A percentile compares a stretch with the other conserved stretches of the same genome.
Evolutionary conservation across 2,113 vertebrate genomes (phyloP).

Genomic region (Tylochromis polylepis): DNA sequence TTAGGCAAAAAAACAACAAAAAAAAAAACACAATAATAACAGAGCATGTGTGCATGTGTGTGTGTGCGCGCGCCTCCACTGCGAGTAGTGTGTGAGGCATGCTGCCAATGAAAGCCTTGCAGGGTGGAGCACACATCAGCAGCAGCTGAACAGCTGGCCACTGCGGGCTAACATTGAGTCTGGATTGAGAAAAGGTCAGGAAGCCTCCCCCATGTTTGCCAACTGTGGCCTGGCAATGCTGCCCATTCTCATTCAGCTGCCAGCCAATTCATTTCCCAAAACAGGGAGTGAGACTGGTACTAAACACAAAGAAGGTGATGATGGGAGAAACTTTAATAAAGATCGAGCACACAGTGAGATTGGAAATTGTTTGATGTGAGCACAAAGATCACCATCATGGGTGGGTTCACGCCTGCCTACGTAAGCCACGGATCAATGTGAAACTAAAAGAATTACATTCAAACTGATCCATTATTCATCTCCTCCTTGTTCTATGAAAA

Average conservation of each 20-base stretch:
- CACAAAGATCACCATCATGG: not conserved
- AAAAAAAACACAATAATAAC: slow-evolving; percentile 31
- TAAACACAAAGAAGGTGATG: not conserved
- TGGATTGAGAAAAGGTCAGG: slow-evolving; percentile 36
- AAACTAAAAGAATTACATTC: not conserved
- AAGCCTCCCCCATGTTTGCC: slow-evolving; percentile 36
- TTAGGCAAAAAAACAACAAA: slow-evolving; percentile 1
- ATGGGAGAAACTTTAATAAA: not conserved
- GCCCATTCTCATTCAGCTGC: not conserved
- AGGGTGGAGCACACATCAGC: slow-evolving; percentile 66
- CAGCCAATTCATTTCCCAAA: not conserved
- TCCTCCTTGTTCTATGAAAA: not conserved
- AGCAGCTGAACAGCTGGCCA: slow-evolving; percentile 64
- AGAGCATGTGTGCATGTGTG: not conserved
- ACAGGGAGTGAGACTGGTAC: not conserved
- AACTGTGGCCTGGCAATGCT: slow-evolving; percentile 37
- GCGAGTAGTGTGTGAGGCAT: slow-evolving; percentile 25
- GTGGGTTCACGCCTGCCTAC: not conserved
- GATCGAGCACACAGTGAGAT: not conserved
- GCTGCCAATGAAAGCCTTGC: slow-evolving; percentile 57
- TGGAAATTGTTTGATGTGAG: not conserved
- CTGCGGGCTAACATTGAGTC: slow-evolving; percentile 27
- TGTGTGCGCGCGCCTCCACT: not conserved
- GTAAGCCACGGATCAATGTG: not conserved
- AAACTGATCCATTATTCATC: not conserved